Percentiles rank a stretch among this genome's conserved stretches.
Evolutionary conservation across 2,113 vertebrate genomes (phyloP).

Genomic region (Struthio camelus): DNA sequence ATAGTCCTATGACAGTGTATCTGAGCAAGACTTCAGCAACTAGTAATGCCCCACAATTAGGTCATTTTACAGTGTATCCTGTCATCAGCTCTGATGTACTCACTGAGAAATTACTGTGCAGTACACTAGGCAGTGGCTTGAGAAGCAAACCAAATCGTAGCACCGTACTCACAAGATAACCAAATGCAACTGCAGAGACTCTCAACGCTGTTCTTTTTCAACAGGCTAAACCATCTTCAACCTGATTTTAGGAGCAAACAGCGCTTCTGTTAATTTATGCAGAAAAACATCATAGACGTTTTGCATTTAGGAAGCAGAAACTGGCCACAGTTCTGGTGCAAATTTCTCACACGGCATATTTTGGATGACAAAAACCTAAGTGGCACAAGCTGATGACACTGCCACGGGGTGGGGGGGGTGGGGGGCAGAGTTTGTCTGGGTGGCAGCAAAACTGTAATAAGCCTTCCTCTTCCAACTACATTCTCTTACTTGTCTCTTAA

Average conservation of each 20-base stretch:
- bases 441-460: background rate
- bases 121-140: background rate
- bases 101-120: background rate
- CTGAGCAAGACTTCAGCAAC: background rate
- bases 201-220: background rate
- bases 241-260: background rate
- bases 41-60: background rate
- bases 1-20: background rate
- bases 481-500: background rate
- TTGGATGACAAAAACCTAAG: background rate
- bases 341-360: background rate
- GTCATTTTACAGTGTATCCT: background rate
- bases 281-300: background rate
- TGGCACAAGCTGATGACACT: background rate
- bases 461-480: background rate
- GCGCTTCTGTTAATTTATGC: background rate
- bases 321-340: background rate
- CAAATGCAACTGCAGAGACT: background rate
- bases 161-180: background rate
- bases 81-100: background rate
- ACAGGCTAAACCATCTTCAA: background rate
- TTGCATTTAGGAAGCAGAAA: background rate
- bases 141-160: background rate
- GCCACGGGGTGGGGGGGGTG: too few relatives aligned
- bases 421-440: too few relatives aligned